Evolutionary conservation across 2,888 invertebrate species (phyloP).

Genomic region (Nomada hirtipes): DNA sequence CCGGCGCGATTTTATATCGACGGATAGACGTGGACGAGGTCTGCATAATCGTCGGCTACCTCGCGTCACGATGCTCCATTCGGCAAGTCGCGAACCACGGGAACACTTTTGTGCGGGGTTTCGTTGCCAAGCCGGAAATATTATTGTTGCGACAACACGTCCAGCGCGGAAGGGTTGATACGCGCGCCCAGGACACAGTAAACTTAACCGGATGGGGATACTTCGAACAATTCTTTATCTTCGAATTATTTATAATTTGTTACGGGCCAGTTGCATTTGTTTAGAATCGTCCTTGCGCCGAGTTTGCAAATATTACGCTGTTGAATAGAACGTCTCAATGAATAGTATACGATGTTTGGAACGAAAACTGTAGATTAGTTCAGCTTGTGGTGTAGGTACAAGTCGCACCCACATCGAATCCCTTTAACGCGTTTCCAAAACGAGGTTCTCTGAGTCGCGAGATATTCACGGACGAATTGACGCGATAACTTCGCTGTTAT

Average conservation of each 20-base stretch:
- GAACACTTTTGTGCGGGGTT: slow-evolving; percentile 15
- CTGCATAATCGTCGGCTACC: slow-evolving; percentile 43
- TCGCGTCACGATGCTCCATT: slow-evolving; percentile 28
- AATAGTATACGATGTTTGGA: no score
- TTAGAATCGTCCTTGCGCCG: neutral
- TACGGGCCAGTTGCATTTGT: no score
- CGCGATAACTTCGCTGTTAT: neutral
- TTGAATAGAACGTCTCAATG: no score
- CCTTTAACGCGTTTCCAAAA: slow-evolving; percentile 1
- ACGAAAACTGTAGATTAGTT: neutral
- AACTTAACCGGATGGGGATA: no score
- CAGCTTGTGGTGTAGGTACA: neutral
- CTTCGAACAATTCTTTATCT: no score
- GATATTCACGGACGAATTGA: slow-evolving; percentile 22
- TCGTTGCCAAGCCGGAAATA: neutral
- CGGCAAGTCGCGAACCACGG: slow-evolving; percentile 35
- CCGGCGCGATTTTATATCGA: slow-evolving; percentile 42
- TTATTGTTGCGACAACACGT: no score
- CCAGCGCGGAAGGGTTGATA: no score
- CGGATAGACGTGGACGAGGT: slow-evolving; percentile 27
- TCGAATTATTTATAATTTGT: no score
- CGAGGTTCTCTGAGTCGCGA: neutral
- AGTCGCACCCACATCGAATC: neutral
- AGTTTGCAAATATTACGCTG: no score
- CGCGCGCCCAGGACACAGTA: no score